Evolutionary conservation across 2,888 invertebrate species (phyloP), one percentile per base, ranked within the genome.

Genomic region (Iselma pallidipennis): DNA sequence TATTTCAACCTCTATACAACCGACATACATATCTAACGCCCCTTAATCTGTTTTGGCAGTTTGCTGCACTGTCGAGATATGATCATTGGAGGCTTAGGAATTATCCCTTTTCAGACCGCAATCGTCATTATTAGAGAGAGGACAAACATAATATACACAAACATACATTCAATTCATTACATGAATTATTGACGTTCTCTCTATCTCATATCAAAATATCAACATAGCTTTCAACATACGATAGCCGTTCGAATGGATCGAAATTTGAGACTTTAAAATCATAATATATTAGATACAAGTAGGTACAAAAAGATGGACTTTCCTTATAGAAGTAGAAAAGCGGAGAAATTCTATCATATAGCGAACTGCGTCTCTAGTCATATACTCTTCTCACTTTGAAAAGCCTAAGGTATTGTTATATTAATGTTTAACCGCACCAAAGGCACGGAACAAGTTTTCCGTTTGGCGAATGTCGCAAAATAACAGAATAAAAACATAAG

Each of bases 21-120:
- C n/a, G 2, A 33, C 1, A 33, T 19, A 37, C 9, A 19, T 45
- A 45, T 21, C 19, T 21, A 21, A 2, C 21, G 21, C 51, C 61
- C 56, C 64, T 68, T n/a, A 66, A 68, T 68, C 64, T 61, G 56
- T 55, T 61, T 62, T 62, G 64, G 62, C 62, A 61, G 59, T 63
- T 61, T 58, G 61, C 57, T 57, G 59, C 54, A 55, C 56, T 60
- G 55, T 59, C 56, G 61, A 63, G 59, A 65, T 65, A 61, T 64
- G 55, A 61, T 63, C 65, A 55, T 63, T 55, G 59, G 26, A 61
- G 61, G 64, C 60, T 66, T 62, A 50, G 57, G 60, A 66, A 63
- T 67, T 63, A 68, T 67, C 64, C 65, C 52, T 56, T 55, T 61
- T 60, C 64, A 55, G 49, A 59, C 63, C 63, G 49, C 63, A 53